Base-by-base conservation (phyloP, 2,797 vertebrate genomes). In the Valencia hispanica region DNA sequence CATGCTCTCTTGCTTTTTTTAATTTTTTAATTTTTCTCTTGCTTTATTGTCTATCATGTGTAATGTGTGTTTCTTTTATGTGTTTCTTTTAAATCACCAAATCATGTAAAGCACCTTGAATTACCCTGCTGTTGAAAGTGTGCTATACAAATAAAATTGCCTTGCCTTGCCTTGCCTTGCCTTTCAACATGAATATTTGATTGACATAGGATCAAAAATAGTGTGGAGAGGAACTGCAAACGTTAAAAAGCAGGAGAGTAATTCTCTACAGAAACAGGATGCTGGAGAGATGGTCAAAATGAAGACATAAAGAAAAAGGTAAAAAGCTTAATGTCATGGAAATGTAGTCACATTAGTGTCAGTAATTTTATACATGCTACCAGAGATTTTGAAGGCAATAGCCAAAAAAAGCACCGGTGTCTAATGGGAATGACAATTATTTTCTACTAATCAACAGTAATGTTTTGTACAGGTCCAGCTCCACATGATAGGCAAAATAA, bases 151-250 rank as follows among this genome's bases (percentile, higher is more conserved):
- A n/a, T n/a, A n/a, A n/a, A n/a, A n/a, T n/a, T n/a, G n/a, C n/a
- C n/a, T n/a, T n/a, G n/a, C n/a, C n/a, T n/a, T n/a, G n/a, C n/a
- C n/a, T n/a, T n/a, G n/a, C n/a, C n/a, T n/a, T n/a, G n/a, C n/a
- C n/a, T n/a, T n/a, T n/a, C n/a, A n/a, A 45, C 75, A 80, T 88
- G 63, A 93, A 86, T 88, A 83, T 90, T 87, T 86, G 84, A 91
- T 88, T 88, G 88, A 91, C 53, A 73, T 1, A 0, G 63, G 47
- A 81, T 89, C 84, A 90, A 88, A 90, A 87, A 88, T 81, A 87
- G 79, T 57, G 32, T 71, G 57, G 77, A 73, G 66, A 80, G 79
- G 82, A 86, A 73, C 68, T 68, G 63, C 59, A 72, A 76, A 83
- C 83, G 86, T 76, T 9, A 27, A 82, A 83, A 83, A 85, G 61